phyloP scores from a whole-genome alignment of 2,888 invertebrate genomes.

The Isotomurus palustris region DNA sequence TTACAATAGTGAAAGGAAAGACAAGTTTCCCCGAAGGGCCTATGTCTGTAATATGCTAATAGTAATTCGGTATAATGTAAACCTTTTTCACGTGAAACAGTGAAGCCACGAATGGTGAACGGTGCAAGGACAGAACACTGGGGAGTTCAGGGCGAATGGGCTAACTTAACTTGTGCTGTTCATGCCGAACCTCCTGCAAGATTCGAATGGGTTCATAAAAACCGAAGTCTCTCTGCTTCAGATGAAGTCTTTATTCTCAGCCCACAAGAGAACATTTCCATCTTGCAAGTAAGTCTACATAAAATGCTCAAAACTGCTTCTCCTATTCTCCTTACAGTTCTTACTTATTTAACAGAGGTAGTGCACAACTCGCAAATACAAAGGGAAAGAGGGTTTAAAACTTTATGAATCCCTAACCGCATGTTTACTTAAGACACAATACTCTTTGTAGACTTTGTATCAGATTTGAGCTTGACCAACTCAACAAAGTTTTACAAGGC shows the following conservation, averaged over 20 bases:
- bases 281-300: conserved; percentile 36
- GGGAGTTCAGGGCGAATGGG: conserved; percentile 53
- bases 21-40: too few relatives aligned
- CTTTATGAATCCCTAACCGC: too few relatives aligned
- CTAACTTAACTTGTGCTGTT: conserved; percentile 59
- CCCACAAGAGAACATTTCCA: conserved; percentile 41
- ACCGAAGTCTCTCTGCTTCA: conserved; percentile 26
- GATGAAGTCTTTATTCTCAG: conserved; percentile 41
- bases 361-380: too few relatives aligned
- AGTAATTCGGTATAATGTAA: too few relatives aligned
- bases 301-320: background rate
- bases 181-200: conserved; percentile 57
- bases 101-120: conserved; percentile 40
- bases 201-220: conserved; percentile 53
- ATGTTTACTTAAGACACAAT: too few relatives aligned
- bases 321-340: background rate
- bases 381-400: too few relatives aligned
- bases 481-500: too few relatives aligned
- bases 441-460: too few relatives aligned
- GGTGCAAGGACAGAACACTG: conserved; percentile 34
- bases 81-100: conserved; percentile 25
- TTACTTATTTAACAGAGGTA: background rate
- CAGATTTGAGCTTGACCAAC: too few relatives aligned
- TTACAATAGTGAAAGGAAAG: too few relatives aligned
- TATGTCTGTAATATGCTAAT: too few relatives aligned